These are phyloP conservation scores for Phalacrocorax aristotelis DNA, from an alignment of 2,113 vertebrate species.

Conservation along the genomic window DNA sequence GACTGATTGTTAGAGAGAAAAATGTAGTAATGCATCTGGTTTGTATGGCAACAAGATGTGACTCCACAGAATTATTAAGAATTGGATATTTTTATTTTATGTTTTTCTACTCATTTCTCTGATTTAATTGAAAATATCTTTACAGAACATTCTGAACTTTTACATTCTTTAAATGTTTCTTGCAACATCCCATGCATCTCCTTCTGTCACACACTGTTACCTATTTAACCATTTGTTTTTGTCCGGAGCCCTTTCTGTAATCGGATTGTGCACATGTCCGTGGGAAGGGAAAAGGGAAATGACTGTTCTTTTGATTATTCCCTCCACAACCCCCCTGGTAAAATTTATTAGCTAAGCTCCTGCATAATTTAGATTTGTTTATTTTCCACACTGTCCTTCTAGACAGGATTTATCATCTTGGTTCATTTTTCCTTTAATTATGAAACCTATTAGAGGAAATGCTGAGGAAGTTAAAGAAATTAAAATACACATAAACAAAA, in stretches of 20 bases:
- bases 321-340: fast-evolving
- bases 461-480: neutral
- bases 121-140: neutral
- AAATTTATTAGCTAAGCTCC: neutral
- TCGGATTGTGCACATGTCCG: neutral
- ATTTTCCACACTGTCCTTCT: neutral
- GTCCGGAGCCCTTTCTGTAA: neutral
- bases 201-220: neutral
- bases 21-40: neutral
- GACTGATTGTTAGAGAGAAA: neutral
- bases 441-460: neutral
- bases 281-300: neutral
- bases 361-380: neutral
- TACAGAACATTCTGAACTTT: neutral
- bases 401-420: neutral
- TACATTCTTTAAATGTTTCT: neutral
- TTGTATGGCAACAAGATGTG: neutral
- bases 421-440: neutral
- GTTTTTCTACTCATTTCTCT: neutral
- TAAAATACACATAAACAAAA: neutral
- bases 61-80: neutral
- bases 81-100: neutral
- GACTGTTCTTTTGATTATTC: neutral
- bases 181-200: neutral
- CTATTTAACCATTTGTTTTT: neutral